phyloP scores from a whole-genome alignment of 2,888 invertebrate genomes.

The Temnothorax ravouxi region DNA sequence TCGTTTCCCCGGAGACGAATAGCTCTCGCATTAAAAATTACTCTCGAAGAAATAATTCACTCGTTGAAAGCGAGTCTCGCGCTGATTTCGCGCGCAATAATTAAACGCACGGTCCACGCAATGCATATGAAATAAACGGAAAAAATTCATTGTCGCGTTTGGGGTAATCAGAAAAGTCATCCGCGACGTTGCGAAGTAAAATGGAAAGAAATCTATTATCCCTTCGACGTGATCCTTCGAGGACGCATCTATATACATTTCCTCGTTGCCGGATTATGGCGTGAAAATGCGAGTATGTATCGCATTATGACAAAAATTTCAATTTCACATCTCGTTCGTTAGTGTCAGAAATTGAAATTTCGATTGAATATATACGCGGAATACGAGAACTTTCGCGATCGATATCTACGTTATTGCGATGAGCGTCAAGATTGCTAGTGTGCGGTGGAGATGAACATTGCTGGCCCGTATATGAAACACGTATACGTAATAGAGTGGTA shows the following conservation, averaged over 20 bases:
- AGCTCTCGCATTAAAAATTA: slow-evolving; percentile 15
- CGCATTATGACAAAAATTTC: slow-evolving; percentile 20
- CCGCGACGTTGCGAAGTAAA: neutral
- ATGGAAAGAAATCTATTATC: neutral
- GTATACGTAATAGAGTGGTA: slow-evolving; percentile 5
- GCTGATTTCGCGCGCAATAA: slow-evolving; percentile 18
- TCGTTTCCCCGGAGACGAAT: neutral
- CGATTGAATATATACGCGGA: slow-evolving; percentile 26
- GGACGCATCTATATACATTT: neutral
- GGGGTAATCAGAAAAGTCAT: neutral
- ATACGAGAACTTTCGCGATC: slow-evolving; percentile 32
- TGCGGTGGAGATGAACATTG: neutral
- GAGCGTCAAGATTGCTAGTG: slow-evolving; percentile 17
- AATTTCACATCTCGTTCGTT: slow-evolving; percentile 13
- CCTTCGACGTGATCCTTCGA: neutral
- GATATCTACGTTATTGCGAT: slow-evolving; percentile 40
- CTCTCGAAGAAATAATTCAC: slow-evolving; percentile 20
- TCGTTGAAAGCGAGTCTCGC: slow-evolving; percentile 14
- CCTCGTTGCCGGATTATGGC: neutral
- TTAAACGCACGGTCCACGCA: slow-evolving; percentile 22
- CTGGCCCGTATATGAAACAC: neutral
- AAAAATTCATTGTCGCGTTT: neutral
- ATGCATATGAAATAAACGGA: slow-evolving; percentile 4
- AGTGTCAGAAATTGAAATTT: slow-evolving; percentile 44
- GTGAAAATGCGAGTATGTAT: neutral